A percentile compares a stretch with the other conserved stretches of the same genome.
Evolutionary conservation across 2,888 invertebrate genomes (phyloP).

Genomic region (Sphaeridia pumilis): DNA sequence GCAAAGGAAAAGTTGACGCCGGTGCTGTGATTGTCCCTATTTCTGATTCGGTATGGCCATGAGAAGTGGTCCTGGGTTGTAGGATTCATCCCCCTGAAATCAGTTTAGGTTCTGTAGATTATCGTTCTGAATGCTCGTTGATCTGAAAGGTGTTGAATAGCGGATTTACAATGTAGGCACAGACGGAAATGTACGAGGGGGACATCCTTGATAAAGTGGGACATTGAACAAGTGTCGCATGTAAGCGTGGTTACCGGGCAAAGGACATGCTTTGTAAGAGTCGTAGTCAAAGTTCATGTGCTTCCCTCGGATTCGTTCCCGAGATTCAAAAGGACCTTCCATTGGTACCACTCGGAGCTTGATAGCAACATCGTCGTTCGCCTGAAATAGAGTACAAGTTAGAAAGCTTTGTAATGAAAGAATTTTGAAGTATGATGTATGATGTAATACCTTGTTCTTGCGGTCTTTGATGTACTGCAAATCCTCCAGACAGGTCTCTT

Average conservation of each 20-base stretch:
- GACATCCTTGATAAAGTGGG: conserved; percentile 15
- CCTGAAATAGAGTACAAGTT: not conserved
- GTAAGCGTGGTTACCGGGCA: conserved; percentile 1
- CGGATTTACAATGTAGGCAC: conserved; percentile 14
- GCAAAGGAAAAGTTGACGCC: conserved; percentile 3
- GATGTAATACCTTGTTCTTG: not conserved
- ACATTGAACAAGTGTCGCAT: conserved; percentile 9
- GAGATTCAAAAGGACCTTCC: conserved; percentile 17
- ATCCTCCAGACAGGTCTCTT: too few relatives aligned
- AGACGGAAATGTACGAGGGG: conserved; percentile 15
- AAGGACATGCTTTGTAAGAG: not conserved
- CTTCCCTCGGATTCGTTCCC: not conserved
- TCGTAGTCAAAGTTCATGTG: conserved; percentile 2
- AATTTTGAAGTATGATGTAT: not conserved
- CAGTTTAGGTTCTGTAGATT: not conserved
- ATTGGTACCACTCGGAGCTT: conserved; percentile 15
- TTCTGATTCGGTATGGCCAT: conserved; percentile 5
- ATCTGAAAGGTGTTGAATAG: not conserved
- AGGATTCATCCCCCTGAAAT: conserved; percentile 14
- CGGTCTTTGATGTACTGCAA: not conserved
- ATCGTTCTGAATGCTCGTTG: not conserved
- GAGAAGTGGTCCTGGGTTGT: conserved; percentile 2
- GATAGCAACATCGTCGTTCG: conserved; percentile 16
- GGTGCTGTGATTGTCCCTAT: conserved; percentile 14
- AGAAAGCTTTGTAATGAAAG: not conserved